Base-by-base conservation (phyloP, 2,113 vertebrate species). In the Terrapene triunguis region DNA sequence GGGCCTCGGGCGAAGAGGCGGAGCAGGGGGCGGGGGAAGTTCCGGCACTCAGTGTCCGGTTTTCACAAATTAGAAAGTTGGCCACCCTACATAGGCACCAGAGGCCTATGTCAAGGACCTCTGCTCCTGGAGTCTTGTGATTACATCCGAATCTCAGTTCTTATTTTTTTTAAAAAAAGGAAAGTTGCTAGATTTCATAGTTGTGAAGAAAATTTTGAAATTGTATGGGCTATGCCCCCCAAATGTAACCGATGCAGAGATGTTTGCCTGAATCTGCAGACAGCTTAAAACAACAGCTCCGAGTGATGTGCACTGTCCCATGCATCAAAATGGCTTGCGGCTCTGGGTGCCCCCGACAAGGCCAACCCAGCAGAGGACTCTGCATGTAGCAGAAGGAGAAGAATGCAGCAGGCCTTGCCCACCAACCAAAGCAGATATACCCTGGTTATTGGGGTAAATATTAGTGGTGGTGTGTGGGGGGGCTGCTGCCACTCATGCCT, bases 111-210 rank as follows among this genome's bases (percentile, higher is more conserved):
- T 76, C 29, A 84, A 29, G 53, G 83, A 14, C 14, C 65, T 84
- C 0, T 0, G 35, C 44, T 21, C 38, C 50, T 69, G 53, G 74
- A 22, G 47, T 89, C 7, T 69, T 94, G 55, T 1, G 8, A 80
- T 54, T 57, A 80, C 3, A 17, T 69, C 35, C 38, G 35, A 69
- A 69, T 69, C 7, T 72, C 65, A 44, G 21, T 44, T 76, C 42
- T 44, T 25, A 27, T 44, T 12, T 76, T 42, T 76, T 44, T 44
- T 42, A 42, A 47, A 69, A 65, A 65, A 69, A 74, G 42, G 24
- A 27, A 44, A 47, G 74, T 78, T 44, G n/a, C 10, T 78, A 78
- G 42, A 44, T 27, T 78, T 78, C 13, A 27, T 44, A 27, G 12
- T 78, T 47, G 44, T 29, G 22, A 78, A 78, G 74, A 78, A 47